Conservation (phyloP, 2,797 vertebrate genomes). For the Epinephelus coioides region DNA sequence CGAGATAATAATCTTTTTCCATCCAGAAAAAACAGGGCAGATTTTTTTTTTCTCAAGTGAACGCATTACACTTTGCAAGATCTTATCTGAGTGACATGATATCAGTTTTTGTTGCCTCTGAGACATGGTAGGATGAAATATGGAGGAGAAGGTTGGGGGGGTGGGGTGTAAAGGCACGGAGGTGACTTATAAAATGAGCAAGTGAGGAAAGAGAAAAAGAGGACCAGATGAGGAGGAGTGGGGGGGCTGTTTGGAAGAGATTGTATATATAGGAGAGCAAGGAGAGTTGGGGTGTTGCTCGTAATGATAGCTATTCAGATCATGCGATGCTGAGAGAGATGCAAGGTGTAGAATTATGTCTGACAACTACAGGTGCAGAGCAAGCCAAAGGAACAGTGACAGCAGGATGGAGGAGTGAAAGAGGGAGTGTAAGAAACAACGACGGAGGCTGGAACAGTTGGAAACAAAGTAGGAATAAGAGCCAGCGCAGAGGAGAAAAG, state of each 20-base stretch:
- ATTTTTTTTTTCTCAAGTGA: too few relatives aligned
- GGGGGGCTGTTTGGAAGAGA: conserved; percentile 5
- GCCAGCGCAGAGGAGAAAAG: not conserved
- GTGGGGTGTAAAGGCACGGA: conserved; percentile 9
- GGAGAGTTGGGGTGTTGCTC: conserved; percentile 17
- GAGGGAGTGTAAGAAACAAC: not conserved
- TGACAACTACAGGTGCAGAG: conserved; percentile 64
- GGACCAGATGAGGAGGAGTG: not conserved
- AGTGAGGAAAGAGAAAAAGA: not conserved
- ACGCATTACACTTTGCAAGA: not conserved
- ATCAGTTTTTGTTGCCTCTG: conserved; percentile 1
- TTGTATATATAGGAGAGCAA: not conserved
- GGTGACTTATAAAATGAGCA: conserved; percentile 34
- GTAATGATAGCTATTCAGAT: conserved; percentile 64
- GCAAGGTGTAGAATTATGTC: conserved; percentile 56
- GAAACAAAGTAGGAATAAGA: conserved; percentile 24
- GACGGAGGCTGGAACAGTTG: conserved; percentile 20
- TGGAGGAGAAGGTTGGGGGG: not conserved
- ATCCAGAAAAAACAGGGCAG: too few relatives aligned
- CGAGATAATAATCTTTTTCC: too few relatives aligned
- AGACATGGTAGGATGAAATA: not conserved
- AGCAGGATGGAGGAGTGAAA: conserved; percentile 29
- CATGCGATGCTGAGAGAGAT: conserved; percentile 39
- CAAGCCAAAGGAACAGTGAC: conserved; percentile 31
- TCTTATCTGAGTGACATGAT: not conserved